Evolutionary conservation across 2,888 invertebrate species (phyloP).

Genomic region (Diplolepis rosae): DNA sequence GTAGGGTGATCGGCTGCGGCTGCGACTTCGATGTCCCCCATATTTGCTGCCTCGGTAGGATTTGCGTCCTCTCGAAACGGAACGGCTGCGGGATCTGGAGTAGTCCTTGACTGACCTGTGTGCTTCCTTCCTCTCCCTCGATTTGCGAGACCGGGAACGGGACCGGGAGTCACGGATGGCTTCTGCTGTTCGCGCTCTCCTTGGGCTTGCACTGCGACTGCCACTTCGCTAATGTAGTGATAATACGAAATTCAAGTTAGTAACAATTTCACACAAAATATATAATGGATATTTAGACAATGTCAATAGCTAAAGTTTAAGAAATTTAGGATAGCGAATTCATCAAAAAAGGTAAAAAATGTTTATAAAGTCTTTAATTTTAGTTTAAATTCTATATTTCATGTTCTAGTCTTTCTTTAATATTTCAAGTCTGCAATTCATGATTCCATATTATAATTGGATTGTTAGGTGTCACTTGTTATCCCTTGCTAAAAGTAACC

Average conservation of each 20-base stretch:
- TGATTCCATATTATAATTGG: too few relatives aligned
- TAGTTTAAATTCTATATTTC: too few relatives aligned
- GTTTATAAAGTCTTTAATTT: too few relatives aligned
- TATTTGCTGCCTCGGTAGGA: conserved; percentile 65
- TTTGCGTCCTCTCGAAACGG: conserved; percentile 70
- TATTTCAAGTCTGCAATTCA: too few relatives aligned
- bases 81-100: conserved; percentile 71
- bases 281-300: too few relatives aligned
- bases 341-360: too few relatives aligned
- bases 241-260: too few relatives aligned
- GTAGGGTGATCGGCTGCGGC: conserved; percentile 79
- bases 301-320: too few relatives aligned
- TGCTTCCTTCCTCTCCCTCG: conserved; percentile 67
- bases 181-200: conserved; percentile 60
- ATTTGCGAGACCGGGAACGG: conserved; percentile 70
- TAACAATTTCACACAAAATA: too few relatives aligned
- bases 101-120: conserved; percentile 70
- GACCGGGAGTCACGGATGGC: conserved; percentile 68
- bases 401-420: too few relatives aligned
- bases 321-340: too few relatives aligned
- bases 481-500: conserved; percentile 12
- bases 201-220: conserved; percentile 67
- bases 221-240: conserved; percentile 63
- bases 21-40: conserved; percentile 67
- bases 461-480: neutral